Conservation (phyloP, 2,888 invertebrate genomes). For the Noctua pronuba region DNA sequence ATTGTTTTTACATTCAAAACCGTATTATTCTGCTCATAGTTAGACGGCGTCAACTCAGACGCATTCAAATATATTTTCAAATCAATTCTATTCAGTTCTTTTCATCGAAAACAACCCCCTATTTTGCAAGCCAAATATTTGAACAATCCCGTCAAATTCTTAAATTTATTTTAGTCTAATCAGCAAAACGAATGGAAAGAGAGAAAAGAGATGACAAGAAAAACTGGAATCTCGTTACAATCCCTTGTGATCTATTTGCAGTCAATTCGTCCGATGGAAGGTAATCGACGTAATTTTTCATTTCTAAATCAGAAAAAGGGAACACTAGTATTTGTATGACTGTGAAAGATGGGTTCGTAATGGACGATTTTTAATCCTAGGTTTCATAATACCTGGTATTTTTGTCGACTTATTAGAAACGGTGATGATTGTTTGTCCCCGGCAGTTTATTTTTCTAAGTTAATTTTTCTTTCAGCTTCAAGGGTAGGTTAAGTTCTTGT, state of each 20-base stretch:
- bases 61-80: neutral
- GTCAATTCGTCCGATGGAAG: conserved; percentile 21
- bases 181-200: conserved; percentile 19
- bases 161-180: conserved; percentile 17
- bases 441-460: neutral
- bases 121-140: conserved; percentile 33
- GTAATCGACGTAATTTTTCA: conserved; percentile 51
- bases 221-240: conserved; percentile 34
- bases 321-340: conserved; percentile 8
- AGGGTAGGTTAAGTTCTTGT: too few relatives aligned
- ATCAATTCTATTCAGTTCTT: neutral
- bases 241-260: conserved; percentile 45
- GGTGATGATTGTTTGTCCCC: too few relatives aligned
- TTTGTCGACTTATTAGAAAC: neutral
- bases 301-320: conserved; percentile 40
- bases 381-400: neutral
- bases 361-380: neutral
- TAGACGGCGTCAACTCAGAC: neutral
- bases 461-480: neutral
- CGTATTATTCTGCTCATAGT: too few relatives aligned
- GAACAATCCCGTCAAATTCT: neutral
- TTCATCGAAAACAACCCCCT: neutral
- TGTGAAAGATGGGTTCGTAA: conserved; percentile 5
- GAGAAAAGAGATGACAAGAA: conserved; percentile 46
- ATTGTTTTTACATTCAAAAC: too few relatives aligned